These are phyloP conservation scores for Lasioglossum malachurum DNA, from an alignment of 2,888 invertebrate species.

Conservation along the genomic window DNA sequence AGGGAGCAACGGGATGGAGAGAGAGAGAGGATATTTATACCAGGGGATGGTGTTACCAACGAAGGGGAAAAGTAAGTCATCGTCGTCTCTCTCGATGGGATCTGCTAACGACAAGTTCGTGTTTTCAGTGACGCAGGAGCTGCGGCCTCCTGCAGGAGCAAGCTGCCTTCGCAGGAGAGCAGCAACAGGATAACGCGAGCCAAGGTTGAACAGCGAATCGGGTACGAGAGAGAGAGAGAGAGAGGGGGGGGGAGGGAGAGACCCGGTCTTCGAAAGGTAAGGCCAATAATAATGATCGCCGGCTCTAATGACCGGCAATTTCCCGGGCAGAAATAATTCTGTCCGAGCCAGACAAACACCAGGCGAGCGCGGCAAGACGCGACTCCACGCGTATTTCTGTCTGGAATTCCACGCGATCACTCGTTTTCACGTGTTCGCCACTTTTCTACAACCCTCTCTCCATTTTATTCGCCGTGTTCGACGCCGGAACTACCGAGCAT, in stretches of 20 bases:
- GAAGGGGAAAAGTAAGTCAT: slow-evolving; percentile 2
- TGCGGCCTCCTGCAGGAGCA: slow-evolving; percentile 33
- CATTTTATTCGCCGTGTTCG: not conserved
- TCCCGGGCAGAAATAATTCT: slow-evolving; percentile 65
- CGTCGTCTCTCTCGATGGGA: not conserved
- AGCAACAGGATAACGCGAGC: slow-evolving; percentile 57
- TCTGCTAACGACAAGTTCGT: not conserved
- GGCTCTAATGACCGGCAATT: slow-evolving; percentile 69
- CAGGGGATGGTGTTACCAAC: not conserved
- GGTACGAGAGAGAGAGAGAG: slow-evolving; percentile 48
- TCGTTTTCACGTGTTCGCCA: slow-evolving; percentile 7
- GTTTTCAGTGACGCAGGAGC: not conserved
- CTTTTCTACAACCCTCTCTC: not conserved
- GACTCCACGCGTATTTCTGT: not conserved
- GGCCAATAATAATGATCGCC: slow-evolving; percentile 70
- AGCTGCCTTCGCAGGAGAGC: not conserved
- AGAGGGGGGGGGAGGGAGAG: no score
- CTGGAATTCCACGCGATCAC: slow-evolving; percentile 19
- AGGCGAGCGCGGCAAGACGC: not conserved
- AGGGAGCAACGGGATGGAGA: not conserved
- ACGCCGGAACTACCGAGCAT: not conserved
- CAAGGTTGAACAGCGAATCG: slow-evolving; percentile 66
- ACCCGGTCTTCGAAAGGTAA: slow-evolving; percentile 62
- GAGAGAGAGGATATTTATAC: not conserved
- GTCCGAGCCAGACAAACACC: slow-evolving; percentile 20